Percentiles rank a stretch among this genome's conserved stretches.
Evolutionary conservation across 2,797 vertebrate genomes (phyloP).

Genomic region (Heterohyrax brucei): DNA sequence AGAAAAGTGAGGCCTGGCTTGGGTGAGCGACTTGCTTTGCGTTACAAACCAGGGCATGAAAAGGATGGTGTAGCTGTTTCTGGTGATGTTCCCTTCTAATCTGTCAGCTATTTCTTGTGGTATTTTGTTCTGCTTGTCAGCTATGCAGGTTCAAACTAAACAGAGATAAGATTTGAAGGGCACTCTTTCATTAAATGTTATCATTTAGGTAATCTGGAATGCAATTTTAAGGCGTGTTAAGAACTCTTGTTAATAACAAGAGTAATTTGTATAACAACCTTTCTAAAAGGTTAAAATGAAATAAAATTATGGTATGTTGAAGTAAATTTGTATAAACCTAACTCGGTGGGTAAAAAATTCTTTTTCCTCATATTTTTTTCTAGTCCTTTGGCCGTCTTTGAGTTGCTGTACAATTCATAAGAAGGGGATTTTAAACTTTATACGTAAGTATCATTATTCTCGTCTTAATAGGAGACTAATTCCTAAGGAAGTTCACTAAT

Average conservation of each 20-base stretch:
- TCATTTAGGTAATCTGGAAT: not conserved
- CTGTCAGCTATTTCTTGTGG: not conserved
- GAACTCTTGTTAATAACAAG: not conserved
- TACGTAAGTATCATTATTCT: not conserved
- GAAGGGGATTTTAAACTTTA: conserved; percentile 12
- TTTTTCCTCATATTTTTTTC: conserved; percentile 36
- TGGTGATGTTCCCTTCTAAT: not conserved
- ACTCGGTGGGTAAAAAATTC: not conserved
- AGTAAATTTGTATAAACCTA: conserved; percentile 32
- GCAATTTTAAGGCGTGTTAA: not conserved
- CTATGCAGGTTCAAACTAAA: not conserved
- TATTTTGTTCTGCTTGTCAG: not conserved
- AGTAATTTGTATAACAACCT: not conserved
- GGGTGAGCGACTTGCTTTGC: not conserved
- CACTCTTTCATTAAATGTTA: not conserved
- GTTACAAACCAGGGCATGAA: not conserved
- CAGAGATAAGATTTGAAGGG: conserved; percentile 39
- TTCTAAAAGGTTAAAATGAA: not conserved
- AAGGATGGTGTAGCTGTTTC: not conserved
- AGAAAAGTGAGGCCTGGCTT: not conserved
- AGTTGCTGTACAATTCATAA: not conserved
- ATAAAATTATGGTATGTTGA: not conserved
- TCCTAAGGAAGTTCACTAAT: not conserved
- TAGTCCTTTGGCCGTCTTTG: not conserved
- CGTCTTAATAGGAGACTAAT: not conserved